These are phyloP conservation scores for Kryptolebias ocellatus DNA, from an alignment of 2,797 vertebrate species.

Conservation along the genomic window DNA sequence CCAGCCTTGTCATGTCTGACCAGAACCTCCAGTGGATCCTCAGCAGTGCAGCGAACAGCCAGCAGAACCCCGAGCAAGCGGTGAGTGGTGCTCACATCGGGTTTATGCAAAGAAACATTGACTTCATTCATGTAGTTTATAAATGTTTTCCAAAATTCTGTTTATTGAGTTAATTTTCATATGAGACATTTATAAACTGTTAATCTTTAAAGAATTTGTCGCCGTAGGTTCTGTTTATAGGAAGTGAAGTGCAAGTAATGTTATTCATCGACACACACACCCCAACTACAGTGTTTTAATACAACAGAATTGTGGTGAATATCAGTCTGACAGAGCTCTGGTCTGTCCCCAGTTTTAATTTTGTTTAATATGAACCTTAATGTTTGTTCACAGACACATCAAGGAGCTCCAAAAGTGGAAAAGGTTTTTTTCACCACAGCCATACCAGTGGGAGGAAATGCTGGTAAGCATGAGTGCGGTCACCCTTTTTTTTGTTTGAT, in stretches of 20 bases:
- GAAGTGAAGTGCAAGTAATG: neutral
- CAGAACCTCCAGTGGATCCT: conserved; percentile 98
- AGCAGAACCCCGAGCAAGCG: conserved; percentile 90
- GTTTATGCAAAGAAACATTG: neutral
- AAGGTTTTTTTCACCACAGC: conserved; percentile 98
- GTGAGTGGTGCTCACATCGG: conserved; percentile 78
- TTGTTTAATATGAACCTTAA: neutral
- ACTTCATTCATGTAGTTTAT: neutral
- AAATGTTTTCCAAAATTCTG: no score
- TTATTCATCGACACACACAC: no score
- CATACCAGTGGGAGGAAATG: conserved; percentile 92
- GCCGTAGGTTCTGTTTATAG: no score
- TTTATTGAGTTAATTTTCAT: no score
- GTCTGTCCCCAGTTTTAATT: neutral
- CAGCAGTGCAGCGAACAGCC: conserved; percentile 89
- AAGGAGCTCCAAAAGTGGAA: conserved; percentile 93
- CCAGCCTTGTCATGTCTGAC: conserved; percentile 94
- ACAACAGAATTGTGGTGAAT: neutral
- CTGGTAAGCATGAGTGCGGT: conserved; percentile 81
- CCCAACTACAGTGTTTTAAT: neutral
- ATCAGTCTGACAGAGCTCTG: neutral
- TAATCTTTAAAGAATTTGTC: no score
- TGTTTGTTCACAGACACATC: conserved; percentile 74
- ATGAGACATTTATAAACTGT: no score
- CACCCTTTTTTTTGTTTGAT: neutral